Percentiles rank a stretch among this genome's conserved stretches.
Evolutionary conservation across 2,888 invertebrate species (phyloP).

Genomic region (Amphipoea lucens): DNA sequence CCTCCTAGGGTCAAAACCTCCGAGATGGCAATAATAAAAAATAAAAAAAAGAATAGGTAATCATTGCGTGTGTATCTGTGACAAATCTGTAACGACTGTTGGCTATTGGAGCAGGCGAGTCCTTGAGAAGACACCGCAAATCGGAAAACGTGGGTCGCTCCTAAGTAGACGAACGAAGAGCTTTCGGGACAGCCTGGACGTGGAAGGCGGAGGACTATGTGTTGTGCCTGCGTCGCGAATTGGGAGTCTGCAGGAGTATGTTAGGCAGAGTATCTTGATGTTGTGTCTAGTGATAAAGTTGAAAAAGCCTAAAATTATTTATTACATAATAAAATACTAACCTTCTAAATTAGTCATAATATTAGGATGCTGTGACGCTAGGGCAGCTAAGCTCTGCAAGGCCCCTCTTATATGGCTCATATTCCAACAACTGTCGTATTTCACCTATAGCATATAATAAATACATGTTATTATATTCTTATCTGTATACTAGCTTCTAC

Average conservation of each 20-base stretch:
- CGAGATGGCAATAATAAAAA: too few relatives aligned
- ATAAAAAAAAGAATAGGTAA: too few relatives aligned
- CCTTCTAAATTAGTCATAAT: slow-evolving; percentile 92
- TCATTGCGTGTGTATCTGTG: background rate
- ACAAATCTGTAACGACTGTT: background rate
- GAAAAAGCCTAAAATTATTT: background rate
- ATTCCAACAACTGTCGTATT: slow-evolving; percentile 97
- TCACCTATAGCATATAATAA: slow-evolving; percentile 75
- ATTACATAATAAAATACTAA: slow-evolving; percentile 59
- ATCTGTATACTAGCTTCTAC: background rate
- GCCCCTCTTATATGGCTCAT: slow-evolving; percentile 97
- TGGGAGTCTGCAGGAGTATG: background rate
- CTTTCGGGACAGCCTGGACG: background rate
- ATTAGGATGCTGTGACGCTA: slow-evolving; percentile 94
- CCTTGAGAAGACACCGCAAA: background rate
- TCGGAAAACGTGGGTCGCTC: background rate
- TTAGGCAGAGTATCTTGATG: too few relatives aligned
- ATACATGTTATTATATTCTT: slow-evolving; percentile 7
- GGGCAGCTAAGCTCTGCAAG: slow-evolving; percentile 94
- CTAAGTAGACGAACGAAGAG: background rate
- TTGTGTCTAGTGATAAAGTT: background rate
- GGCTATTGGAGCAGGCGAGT: background rate
- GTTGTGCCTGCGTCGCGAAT: too few relatives aligned
- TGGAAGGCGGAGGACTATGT: background rate
- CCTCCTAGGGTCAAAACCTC: too few relatives aligned